A percentile compares a stretch with the other conserved stretches of the same genome.
These are phyloP conservation scores for Thermophis baileyi DNA, from an alignment of 2,113 vertebrate genomes.

Conservation along the genomic window DNA sequence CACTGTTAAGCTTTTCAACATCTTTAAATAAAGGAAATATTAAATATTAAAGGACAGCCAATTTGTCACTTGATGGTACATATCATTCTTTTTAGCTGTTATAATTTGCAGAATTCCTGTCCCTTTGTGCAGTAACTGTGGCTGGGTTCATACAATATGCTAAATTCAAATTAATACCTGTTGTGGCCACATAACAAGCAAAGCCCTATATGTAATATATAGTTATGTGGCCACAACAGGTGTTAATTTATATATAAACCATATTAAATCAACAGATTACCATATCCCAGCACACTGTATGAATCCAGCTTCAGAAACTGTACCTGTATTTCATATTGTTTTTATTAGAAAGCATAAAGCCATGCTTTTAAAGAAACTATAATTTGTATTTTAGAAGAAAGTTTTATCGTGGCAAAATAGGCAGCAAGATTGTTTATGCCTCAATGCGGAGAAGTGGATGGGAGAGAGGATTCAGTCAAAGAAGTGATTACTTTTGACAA, in stretches of 20 bases:
- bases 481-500: slow-evolving; percentile 4
- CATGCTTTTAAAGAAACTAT: neutral
- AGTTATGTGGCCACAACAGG: too few relatives aligned
- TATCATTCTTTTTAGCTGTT: neutral
- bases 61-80: neutral
- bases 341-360: neutral
- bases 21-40: neutral
- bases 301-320: neutral
- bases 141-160: neutral
- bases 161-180: neutral
- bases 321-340: neutral
- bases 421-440: neutral
- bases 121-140: neutral
- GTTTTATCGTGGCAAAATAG: neutral
- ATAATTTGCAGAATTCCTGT: neutral
- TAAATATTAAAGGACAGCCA: neutral
- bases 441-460: neutral
- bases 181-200: neutral
- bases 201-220: neutral
- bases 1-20: neutral
- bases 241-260: neutral
- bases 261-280: neutral
- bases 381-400: neutral
- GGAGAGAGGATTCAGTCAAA: neutral
- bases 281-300: neutral